phyloP scores from a whole-genome alignment of 1,140 invertebrate species.

The Tetraneura akinire region DNA sequence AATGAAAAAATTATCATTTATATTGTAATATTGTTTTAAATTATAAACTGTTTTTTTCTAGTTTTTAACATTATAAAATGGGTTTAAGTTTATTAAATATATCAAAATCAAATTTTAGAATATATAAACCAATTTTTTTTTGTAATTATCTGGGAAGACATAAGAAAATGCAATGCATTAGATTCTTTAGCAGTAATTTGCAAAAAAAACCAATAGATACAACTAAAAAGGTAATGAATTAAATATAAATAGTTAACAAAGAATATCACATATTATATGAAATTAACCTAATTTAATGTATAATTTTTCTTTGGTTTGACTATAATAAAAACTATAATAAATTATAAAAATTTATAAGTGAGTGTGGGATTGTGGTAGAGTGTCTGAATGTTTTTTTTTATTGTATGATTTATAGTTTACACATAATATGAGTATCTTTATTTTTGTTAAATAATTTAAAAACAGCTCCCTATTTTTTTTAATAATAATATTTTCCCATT shows the following conservation, averaged over 20 bases:
- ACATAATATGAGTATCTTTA: too few species aligned
- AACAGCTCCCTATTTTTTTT: too few species aligned
- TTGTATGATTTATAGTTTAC: too few species aligned
- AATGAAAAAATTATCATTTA: background rate
- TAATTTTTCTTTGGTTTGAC: too few species aligned
- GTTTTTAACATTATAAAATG: constrained; percentile 2
- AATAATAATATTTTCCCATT: too few species aligned
- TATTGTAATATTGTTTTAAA: background rate
- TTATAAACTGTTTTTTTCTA: constrained; percentile 4
- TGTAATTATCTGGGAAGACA: background rate
- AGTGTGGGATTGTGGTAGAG: too few species aligned
- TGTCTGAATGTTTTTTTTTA: too few species aligned
- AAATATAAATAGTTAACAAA: background rate
- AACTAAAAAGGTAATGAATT: constrained; percentile 17
- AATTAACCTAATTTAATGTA: too few species aligned
- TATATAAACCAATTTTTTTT: background rate
- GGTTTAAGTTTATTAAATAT: constrained; percentile 40
- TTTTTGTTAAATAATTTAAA: too few species aligned
- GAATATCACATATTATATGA: too few species aligned
- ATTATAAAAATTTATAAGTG: too few species aligned
- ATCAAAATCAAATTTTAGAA: constrained; percentile 20
- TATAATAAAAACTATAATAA: too few species aligned
- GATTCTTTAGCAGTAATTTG: background rate
- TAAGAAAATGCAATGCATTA: background rate
- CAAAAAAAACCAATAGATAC: constrained; percentile 4